Conservation (phyloP, 1,140 invertebrate species). For the Ooceraea biroi region DNA sequence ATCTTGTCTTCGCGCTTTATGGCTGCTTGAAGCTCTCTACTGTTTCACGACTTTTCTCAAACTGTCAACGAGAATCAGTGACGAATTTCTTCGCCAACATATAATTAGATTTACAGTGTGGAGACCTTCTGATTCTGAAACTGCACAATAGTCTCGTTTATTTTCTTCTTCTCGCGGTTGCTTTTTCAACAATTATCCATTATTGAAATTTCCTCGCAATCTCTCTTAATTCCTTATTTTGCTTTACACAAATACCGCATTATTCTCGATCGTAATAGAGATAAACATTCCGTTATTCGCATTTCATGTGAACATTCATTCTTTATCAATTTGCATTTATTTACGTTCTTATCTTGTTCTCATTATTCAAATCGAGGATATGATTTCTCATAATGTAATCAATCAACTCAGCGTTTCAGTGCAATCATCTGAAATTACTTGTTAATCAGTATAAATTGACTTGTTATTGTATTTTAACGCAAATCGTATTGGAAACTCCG, state of each 20-base stretch:
- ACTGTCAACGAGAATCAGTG: too few relatives aligned
- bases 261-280: too few relatives aligned
- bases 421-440: not conserved
- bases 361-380: not conserved
- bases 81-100: not conserved
- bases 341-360: conserved; percentile 23
- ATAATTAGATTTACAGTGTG: not conserved
- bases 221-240: not conserved
- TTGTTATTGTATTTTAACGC: not conserved
- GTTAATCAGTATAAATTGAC: not conserved
- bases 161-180: too few relatives aligned
- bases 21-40: too few relatives aligned
- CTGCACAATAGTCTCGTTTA: too few relatives aligned
- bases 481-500: not conserved
- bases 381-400: not conserved
- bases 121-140: too few relatives aligned
- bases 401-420: not conserved
- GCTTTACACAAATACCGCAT: not conserved
- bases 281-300: not conserved
- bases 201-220: not conserved
- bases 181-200: not conserved
- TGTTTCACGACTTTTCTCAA: too few relatives aligned
- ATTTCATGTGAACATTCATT: not conserved
- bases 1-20: not conserved
- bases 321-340: conserved; percentile 31